These are phyloP conservation scores for Bombyx huttoni DNA, from an alignment of 2,888 invertebrate genomes.

Conservation along the genomic window DNA sequence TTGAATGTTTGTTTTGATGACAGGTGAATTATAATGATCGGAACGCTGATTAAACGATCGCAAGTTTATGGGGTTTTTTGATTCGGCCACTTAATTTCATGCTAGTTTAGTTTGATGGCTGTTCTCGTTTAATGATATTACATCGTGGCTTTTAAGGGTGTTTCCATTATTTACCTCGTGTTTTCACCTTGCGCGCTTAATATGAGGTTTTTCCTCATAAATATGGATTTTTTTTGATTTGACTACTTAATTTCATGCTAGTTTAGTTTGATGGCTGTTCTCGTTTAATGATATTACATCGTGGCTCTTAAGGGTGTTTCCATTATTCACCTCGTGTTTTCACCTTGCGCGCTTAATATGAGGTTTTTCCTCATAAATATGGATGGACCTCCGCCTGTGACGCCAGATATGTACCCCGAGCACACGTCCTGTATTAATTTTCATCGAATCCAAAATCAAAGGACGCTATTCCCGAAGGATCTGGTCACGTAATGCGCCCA, in stretches of 20 bases:
- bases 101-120: constrained; percentile 13
- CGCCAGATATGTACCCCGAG: constrained; percentile 44
- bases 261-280: constrained; percentile 10
- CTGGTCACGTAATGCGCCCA: constrained; percentile 46
- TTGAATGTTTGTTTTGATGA: constrained; percentile 53
- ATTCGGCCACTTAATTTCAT: constrained; percentile 20
- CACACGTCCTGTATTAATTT: constrained; percentile 47
- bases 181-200: constrained; percentile 10
- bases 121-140: constrained; percentile 5
- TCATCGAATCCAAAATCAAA: constrained; percentile 63
- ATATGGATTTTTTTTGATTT: constrained; percentile 26
- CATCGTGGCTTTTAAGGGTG: constrained; percentile 4
- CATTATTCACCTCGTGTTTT: constrained; percentile 8
- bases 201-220: constrained; percentile 20
- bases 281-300: constrained; percentile 1
- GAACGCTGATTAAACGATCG: constrained; percentile 28
- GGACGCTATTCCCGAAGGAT: constrained; percentile 46
- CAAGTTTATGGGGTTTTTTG: constrained; percentile 20
- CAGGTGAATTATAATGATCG: constrained; percentile 43
- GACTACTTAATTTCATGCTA: constrained; percentile 19
- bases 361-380: constrained; percentile 25
- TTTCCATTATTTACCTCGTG: constrained; percentile 10
- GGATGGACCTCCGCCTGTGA: constrained; percentile 13
- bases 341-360: constrained; percentile 11
- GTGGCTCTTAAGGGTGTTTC: constrained; percentile 9